A percentile compares a stretch with the other conserved stretches of the same genome.
These are phyloP conservation scores for Coptodon bakossiorum DNA, from an alignment of 2,113 vertebrate genomes.

Conservation along the genomic window DNA sequence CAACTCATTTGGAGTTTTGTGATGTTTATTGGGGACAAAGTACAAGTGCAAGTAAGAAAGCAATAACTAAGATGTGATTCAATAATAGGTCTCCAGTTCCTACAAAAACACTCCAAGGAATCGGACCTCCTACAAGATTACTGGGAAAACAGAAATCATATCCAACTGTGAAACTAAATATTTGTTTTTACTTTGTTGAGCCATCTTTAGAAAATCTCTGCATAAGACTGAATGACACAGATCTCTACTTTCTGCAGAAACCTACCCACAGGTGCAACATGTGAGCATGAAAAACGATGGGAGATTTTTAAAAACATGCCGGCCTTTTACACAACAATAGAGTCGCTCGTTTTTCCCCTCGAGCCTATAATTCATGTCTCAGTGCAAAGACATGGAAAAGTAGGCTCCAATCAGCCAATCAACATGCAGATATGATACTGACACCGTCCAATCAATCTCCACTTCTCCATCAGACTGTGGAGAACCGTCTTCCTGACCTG, in stretches of 20 bases:
- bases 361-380: neutral
- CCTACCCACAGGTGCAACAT: neutral
- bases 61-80: neutral
- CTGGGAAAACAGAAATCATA: neutral
- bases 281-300: accelerated
- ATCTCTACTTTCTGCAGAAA: neutral
- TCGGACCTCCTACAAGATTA: accelerated
- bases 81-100: neutral
- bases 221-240: neutral
- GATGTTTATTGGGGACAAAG: neutral
- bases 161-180: neutral
- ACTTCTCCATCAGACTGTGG: no score
- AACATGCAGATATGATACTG: no score
- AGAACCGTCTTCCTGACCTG: no score
- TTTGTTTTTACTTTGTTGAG: neutral
- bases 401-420: no score
- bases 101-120: neutral
- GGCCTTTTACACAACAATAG: accelerated
- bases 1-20: neutral
- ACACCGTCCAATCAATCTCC: no score
- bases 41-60: accelerated
- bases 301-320: accelerated
- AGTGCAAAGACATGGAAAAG: no score
- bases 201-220: neutral
- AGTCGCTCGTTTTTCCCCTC: accelerated